Evolutionary conservation across 2,888 invertebrate species (phyloP), one percentile per base, ranked within the genome.

Genomic region (Drosophila barbarae): DNA sequence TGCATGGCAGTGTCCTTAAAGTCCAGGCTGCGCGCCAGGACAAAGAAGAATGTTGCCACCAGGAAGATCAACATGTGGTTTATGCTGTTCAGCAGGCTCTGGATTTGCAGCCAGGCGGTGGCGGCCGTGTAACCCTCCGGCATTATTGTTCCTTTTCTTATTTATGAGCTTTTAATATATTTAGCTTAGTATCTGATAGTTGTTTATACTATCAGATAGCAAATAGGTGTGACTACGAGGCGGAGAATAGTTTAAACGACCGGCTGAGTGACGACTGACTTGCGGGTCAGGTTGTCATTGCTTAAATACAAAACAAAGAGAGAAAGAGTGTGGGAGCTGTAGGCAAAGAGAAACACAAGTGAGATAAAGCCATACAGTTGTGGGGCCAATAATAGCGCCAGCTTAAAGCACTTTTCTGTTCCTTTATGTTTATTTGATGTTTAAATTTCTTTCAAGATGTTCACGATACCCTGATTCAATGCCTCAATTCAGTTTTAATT

Each of bases 11-110:
- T 88, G 39, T 87, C 85, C 59, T 87, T 56, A 50, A 88, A 89
- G 30, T 84, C 66, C 34, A 85, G 61, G 61, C 81, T 86, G n/a
- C 79, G 78, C n/a, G 85, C 88, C 63, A 88, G 57, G 30, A 84
- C 76, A 6, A 86, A 86, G 52, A 88, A 81, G 60, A 85, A 88
- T 26, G 73, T 65, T 2, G 78, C 87, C 15, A 89, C 78, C 49
- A 88, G 59, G n/a, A 84, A 77, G 54, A 89, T 89, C 26, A 88
- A 76, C 38, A 88, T 82, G 66, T 89, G 89, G 61, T 89, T 89
- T 8, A 89, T 66, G 30, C 84, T 86, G 61, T 88, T 89, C 10
- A 89, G 57, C 30, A 87, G 59, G 53, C 76, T 80, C 61, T 88
- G 87, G 34, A 87, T 76, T 73, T 84, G 83, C 50, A 80, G 56